Evolutionary conservation across 2,113 vertebrate genomes (phyloP).

Genomic region (Artemisiospiza belli): DNA sequence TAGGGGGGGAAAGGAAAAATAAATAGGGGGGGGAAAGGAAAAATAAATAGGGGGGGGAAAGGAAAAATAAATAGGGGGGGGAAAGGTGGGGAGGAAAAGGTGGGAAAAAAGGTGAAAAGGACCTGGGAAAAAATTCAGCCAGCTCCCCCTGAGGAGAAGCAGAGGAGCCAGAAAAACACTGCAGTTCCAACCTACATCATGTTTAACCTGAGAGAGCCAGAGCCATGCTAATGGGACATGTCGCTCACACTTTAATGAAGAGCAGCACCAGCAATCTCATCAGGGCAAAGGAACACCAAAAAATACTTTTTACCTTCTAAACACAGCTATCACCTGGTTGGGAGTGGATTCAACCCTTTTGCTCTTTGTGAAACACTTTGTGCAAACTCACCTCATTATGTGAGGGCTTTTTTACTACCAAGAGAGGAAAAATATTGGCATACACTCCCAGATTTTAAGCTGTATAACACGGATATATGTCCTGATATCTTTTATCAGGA

Average conservation of each 20-base stretch:
- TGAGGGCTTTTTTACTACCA: background rate
- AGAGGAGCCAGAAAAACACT: rapidly evolving
- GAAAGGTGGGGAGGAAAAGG: too few relatives aligned
- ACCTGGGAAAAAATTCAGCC: background rate
- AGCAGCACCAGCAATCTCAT: background rate
- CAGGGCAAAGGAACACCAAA: background rate
- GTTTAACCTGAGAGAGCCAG: background rate
- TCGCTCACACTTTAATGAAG: background rate
- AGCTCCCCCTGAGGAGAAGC: background rate
- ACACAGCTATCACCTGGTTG: background rate
- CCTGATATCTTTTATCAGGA: background rate
- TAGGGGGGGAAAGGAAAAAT: too few relatives aligned
- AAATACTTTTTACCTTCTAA: background rate
- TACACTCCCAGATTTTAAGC: background rate
- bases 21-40: too few relatives aligned
- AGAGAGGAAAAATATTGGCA: background rate
- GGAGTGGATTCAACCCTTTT: background rate
- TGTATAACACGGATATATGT: background rate
- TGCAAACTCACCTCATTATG: background rate
- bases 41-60: too few relatives aligned
- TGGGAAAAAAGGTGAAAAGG: background rate
- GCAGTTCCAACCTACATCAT: background rate
- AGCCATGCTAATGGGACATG: rapidly evolving
- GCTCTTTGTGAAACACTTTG: background rate
- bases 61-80: too few relatives aligned